phyloP scores from a whole-genome alignment of 2,113 vertebrate genomes.

The Globicephala melas region DNA sequence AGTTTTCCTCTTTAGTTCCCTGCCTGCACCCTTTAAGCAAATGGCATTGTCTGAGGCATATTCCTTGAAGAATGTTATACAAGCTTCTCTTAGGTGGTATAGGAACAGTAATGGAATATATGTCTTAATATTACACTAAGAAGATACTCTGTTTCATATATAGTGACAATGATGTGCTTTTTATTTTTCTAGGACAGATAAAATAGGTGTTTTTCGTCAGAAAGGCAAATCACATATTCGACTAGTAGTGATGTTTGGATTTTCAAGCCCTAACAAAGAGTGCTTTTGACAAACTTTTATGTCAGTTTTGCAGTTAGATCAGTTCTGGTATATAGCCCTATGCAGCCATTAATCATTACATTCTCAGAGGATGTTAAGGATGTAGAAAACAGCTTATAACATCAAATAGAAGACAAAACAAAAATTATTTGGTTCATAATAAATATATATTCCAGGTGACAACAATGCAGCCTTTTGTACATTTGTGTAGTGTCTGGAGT shows the following conservation, averaged over 20 bases:
- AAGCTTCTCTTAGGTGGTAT: neutral
- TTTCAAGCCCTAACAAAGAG: neutral
- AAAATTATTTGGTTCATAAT: neutral
- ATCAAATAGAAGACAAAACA: neutral
- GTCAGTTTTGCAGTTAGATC: neutral
- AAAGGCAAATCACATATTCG: neutral
- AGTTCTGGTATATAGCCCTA: neutral
- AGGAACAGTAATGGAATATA: neutral
- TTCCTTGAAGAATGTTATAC: neutral
- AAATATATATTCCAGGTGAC: neutral
- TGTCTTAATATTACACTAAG: neutral
- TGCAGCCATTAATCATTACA: neutral
- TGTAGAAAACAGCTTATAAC: neutral
- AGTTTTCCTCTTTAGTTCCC: neutral
- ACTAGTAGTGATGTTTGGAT: neutral
- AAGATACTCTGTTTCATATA: neutral
- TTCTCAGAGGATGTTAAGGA: neutral
- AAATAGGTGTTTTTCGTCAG: neutral
- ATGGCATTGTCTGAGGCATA: neutral
- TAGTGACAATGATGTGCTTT: neutral
- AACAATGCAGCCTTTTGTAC: neutral
- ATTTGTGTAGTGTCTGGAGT: neutral
- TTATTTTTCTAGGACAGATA: neutral
- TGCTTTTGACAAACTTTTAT: neutral
- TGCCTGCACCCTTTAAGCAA: neutral